phyloP scores from a whole-genome alignment of 2,113 vertebrate genomes.

The Hymenochirus boettgeri region DNA sequence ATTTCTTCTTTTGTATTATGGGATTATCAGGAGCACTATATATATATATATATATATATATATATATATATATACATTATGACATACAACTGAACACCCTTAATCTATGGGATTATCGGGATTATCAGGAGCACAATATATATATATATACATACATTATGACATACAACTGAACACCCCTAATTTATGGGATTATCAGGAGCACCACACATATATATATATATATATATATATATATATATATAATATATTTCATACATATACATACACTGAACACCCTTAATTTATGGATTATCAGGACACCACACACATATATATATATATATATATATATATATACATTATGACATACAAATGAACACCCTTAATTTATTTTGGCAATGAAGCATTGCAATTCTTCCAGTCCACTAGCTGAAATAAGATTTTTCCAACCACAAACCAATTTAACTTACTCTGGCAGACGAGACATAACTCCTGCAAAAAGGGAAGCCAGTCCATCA shows the following conservation, averaged over 20 bases:
- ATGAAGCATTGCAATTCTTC: neutral
- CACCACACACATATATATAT: neutral
- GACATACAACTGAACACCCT: neutral
- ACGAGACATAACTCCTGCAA: slow-evolving; percentile 76
- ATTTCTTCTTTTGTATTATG: too few relatives aligned
- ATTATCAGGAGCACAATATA: neutral
- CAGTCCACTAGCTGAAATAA: slow-evolving; percentile 26
- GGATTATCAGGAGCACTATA: neutral
- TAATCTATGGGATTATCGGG: slow-evolving; percentile 1
- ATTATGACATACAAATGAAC: neutral
- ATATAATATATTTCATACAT: too few relatives aligned
- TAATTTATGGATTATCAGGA: slow-evolving; percentile 7
- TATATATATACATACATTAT: neutral
- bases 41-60: too few relatives aligned
- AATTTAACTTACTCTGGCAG: slow-evolving; percentile 72
- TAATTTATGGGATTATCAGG: slow-evolving; percentile 2
- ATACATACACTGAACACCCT: neutral
- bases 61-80: neutral
- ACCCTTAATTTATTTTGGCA: slow-evolving; percentile 19
- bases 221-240: neutral
- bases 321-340: neutral
- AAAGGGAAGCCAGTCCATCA: slow-evolving; percentile 75
- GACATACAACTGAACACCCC: neutral
- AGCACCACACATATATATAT: too few relatives aligned
- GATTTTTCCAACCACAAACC: slow-evolving; percentile 17